Percentiles rank a stretch among this genome's conserved stretches.
Conservation (phyloP, 2,888 invertebrate species). For the Ophraella communa region DNA sequence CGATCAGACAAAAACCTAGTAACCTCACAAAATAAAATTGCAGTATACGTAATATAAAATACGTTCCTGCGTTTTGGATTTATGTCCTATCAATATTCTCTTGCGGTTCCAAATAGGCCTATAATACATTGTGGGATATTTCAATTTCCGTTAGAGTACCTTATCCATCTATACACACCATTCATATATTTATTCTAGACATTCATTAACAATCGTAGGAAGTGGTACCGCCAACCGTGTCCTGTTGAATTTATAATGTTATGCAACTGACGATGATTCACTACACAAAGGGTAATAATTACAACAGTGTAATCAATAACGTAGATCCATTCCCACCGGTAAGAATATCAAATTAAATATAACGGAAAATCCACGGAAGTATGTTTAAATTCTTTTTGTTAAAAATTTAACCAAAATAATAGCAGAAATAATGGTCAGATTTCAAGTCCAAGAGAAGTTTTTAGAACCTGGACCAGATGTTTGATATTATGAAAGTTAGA, state of each 20-base stretch:
- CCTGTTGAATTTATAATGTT: slow-evolving; percentile 22
- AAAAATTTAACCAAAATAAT: too few species aligned
- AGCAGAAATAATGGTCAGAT: too few species aligned
- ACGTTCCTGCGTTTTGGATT: background rate
- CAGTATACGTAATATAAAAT: background rate
- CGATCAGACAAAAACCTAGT: too few species aligned
- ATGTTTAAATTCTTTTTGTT: too few species aligned
- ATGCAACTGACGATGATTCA: slow-evolving; percentile 24
- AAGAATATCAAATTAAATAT: background rate
- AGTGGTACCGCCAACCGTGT: slow-evolving; percentile 24
- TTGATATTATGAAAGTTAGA: too few species aligned
- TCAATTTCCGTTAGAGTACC: slow-evolving; percentile 9
- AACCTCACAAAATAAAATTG: background rate
- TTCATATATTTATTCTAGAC: slow-evolving; percentile 19
- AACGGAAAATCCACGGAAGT: too few species aligned
- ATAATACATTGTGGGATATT: slow-evolving; percentile 1
- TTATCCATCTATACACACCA: background rate
- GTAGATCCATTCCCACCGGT: background rate
- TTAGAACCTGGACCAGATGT: too few species aligned
- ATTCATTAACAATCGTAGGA: slow-evolving; percentile 25
- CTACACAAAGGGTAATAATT: slow-evolving; percentile 1
- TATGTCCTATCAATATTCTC: background rate
- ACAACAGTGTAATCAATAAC: background rate
- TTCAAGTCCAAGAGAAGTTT: too few species aligned
- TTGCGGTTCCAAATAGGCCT: background rate